phyloP scores from a whole-genome alignment of 1,140 invertebrate genomes.

The Drosophila orosa region DNA sequence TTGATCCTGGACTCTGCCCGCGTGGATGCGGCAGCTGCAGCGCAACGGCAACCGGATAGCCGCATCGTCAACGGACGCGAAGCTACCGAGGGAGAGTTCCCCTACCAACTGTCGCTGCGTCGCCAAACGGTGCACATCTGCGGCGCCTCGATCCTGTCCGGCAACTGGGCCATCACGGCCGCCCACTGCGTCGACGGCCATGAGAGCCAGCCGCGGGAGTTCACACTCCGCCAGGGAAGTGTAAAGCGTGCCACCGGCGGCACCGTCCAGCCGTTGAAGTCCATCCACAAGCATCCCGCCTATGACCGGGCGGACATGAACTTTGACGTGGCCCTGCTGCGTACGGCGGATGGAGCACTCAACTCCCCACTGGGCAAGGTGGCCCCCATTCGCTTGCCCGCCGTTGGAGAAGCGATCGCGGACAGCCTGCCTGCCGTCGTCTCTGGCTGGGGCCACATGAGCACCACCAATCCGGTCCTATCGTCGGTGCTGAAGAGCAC shows the following conservation, averaged over 20 bases:
- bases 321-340: conserved; percentile 73
- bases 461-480: conserved; percentile 61
- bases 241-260: conserved; percentile 54
- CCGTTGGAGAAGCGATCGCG: conserved; percentile 37
- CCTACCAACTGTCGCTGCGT: conserved; percentile 70
- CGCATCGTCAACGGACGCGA: conserved; percentile 77
- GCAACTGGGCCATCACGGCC: conserved; percentile 80
- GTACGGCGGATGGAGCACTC: conserved; percentile 47
- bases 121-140: conserved; percentile 75
- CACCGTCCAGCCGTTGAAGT: conserved; percentile 55
- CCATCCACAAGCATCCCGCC: conserved; percentile 77
- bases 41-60: conserved; percentile 52
- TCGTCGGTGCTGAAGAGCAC: conserved; percentile 71
- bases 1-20: background rate
- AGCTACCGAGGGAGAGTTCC: conserved; percentile 63
- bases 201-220: conserved; percentile 59
- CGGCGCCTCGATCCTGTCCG: conserved; percentile 76
- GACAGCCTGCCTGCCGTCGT: conserved; percentile 58
- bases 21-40: conserved; percentile 3
- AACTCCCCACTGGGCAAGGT: conserved; percentile 42
- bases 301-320: conserved; percentile 75
- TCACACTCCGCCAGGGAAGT: conserved; percentile 73
- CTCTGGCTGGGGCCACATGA: conserved; percentile 82
- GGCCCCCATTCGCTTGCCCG: conserved; percentile 60
- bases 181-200: conserved; percentile 78